Conservation (phyloP, 2,797 vertebrate species). For the Tarsius wallacei region DNA sequence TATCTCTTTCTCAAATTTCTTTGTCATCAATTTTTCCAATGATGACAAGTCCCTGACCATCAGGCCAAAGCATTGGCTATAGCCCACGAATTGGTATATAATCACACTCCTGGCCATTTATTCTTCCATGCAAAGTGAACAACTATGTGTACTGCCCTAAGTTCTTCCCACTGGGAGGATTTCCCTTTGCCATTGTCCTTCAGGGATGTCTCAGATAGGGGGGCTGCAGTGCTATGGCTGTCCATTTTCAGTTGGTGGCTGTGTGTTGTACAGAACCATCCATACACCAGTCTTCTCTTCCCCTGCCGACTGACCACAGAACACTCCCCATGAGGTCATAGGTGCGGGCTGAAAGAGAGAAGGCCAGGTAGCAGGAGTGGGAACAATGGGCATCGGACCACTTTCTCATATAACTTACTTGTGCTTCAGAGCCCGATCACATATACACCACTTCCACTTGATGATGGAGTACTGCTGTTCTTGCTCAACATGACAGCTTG, state of each 20-base stretch:
- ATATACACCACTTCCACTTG: not conserved
- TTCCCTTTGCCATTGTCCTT: not conserved
- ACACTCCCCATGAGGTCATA: not conserved
- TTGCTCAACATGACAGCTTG: not conserved
- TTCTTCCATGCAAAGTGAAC: not conserved
- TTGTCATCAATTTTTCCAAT: not conserved
- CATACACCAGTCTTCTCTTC: not conserved
- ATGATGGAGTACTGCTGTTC: not conserved
- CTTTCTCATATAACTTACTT: not conserved
- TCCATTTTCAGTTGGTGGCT: not conserved
- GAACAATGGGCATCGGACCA: not conserved
- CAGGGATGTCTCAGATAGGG: not conserved
- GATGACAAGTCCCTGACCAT: not conserved
- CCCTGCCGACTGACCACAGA: not conserved
- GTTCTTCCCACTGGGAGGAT: not conserved
- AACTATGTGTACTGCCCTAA: not conserved
- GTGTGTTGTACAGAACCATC: accelerated
- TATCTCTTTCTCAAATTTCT: not conserved
- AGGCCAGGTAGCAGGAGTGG: not conserved
- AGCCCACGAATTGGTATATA: too few relatives aligned
- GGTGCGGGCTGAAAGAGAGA: not conserved
- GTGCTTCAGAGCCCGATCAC: not conserved
- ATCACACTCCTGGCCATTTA: not conserved
- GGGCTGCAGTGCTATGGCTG: not conserved
- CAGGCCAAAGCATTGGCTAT: not conserved